phyloP scores from a whole-genome alignment of 2,888 invertebrate species.

The Tinea semifulvella region DNA sequence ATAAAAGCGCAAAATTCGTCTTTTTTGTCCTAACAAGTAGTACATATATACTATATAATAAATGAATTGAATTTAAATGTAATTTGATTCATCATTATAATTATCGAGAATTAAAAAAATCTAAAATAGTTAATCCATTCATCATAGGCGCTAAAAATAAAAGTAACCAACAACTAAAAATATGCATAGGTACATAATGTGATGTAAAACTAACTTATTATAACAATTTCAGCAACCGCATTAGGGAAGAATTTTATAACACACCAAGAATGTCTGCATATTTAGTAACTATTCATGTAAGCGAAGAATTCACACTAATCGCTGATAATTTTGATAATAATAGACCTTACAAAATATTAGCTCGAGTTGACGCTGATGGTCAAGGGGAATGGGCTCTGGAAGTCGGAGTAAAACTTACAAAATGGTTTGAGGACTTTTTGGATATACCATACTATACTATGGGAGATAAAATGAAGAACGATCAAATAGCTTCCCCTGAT shows the following conservation, averaged over 20 bases:
- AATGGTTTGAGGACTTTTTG: constrained; percentile 47
- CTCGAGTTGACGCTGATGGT: constrained; percentile 40
- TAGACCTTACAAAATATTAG: constrained; percentile 46
- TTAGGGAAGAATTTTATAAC: constrained; percentile 54
- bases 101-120: too few species aligned
- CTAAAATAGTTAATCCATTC: too few species aligned
- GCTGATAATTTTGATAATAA: constrained; percentile 36
- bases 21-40: too few species aligned
- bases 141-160: too few species aligned
- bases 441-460: constrained; percentile 46
- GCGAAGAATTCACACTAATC: constrained; percentile 46
- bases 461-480: constrained; percentile 46
- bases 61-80: too few species aligned
- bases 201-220: too few species aligned
- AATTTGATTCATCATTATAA: too few species aligned
- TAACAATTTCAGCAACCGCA: constrained; percentile 29
- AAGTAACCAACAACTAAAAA: too few species aligned
- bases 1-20: too few species aligned
- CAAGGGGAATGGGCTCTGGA: constrained; percentile 55
- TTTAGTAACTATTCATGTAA: constrained; percentile 75
- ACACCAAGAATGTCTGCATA: constrained; percentile 85
- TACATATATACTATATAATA: too few species aligned
- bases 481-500: constrained; percentile 52
- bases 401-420: constrained; percentile 46
- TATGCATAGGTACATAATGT: too few species aligned